Evolutionary conservation across 2,113 vertebrate genomes (phyloP), one percentile per base, ranked within the genome.

Genomic region (Elachura formosa): DNA sequence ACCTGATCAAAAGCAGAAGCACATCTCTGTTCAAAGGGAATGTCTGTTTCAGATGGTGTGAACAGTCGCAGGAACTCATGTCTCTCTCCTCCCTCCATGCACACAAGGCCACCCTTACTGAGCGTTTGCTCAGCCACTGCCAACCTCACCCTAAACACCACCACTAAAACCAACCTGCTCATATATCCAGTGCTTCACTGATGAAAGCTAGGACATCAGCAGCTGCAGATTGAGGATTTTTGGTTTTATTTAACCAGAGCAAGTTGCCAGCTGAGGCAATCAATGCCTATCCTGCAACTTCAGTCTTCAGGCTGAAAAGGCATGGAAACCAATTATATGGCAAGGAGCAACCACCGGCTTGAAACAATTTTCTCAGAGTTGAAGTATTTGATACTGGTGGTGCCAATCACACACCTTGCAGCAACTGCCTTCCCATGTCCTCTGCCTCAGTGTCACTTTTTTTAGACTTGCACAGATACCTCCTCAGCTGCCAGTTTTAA

Each of bases 1-100:
- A 74, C 24, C 52, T 36, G 61, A 91, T 82, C 77, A 93, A 96
- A 95, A 93, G 75, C 43, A 93, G 69, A 55, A 85, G 62, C 28
- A 54, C 69, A 68, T 81, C 85, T 74, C 52, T 86, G 67, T 87
- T 95, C 84, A 94, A 94, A 94, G 78, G 38, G 41, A 87, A n/a
- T 89, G 87, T 72, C 79, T 77, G 55, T 73, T 63, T 90, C 73
- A 54, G 46, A 87, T 15, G 43, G 41, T 52, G n/a, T 15, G 29
- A 85, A 63, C 0, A 0, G 25, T 63, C 79, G 79, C 62, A 31
- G 61, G 52, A 82, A 34, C 0, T 3, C 5, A 0, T 10, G 38
- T 22, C n/a, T 49, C 86, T 34, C 54, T 43, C 76, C 56, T 33
- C 55, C 34, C 33, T 41, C 29, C 5, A 7, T 12, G 45, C 80